Percentiles rank a stretch among this genome's conserved stretches.
Conservation (phyloP, 2,888 invertebrate species). For the Drosophila neonasuta region DNA sequence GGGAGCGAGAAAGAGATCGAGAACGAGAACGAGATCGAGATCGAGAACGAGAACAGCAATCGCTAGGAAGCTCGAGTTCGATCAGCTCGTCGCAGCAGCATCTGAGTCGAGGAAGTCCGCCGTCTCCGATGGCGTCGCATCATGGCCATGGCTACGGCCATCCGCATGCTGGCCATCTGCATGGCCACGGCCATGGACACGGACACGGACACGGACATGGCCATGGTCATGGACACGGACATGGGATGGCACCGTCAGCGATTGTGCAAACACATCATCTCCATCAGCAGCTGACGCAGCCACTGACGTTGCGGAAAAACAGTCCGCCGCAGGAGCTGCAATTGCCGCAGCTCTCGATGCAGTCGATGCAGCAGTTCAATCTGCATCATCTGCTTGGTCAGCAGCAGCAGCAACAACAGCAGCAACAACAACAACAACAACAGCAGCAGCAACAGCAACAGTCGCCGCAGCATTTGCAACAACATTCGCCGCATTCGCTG, state of each 20-base stretch:
- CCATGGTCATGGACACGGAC: slow-evolving; percentile 33
- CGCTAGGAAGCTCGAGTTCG: slow-evolving; percentile 52
- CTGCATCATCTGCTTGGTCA: slow-evolving; percentile 79
- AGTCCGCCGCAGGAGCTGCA: slow-evolving; percentile 77
- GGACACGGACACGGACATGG: slow-evolving; percentile 8
- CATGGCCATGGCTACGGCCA: slow-evolving; percentile 44
- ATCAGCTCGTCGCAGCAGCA: slow-evolving; percentile 72
- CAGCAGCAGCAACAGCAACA: slow-evolving; percentile 70
- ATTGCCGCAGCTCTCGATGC: slow-evolving; percentile 72
- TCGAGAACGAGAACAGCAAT: slow-evolving; percentile 35
- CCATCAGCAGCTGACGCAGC: slow-evolving; percentile 80
- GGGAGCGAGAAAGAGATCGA: slow-evolving; percentile 33
- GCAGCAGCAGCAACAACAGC: slow-evolving; percentile 64
- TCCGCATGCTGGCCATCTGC: slow-evolving; percentile 34
- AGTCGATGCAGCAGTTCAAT: slow-evolving; percentile 81
- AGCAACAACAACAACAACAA: slow-evolving; percentile 43
- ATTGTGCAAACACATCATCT: slow-evolving; percentile 80
- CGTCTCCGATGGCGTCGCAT: slow-evolving; percentile 53
- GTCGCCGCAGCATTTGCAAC: slow-evolving; percentile 69
- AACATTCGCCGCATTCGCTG: slow-evolving; percentile 73
- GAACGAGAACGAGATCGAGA: slow-evolving; percentile 45
- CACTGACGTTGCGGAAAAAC: slow-evolving; percentile 74
- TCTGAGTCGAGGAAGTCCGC: slow-evolving; percentile 58
- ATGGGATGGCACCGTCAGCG: slow-evolving; percentile 52
- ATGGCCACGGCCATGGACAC: slow-evolving; percentile 28